Conservation (phyloP, 2,888 invertebrate species). For the Crocallis elinguaria region DNA sequence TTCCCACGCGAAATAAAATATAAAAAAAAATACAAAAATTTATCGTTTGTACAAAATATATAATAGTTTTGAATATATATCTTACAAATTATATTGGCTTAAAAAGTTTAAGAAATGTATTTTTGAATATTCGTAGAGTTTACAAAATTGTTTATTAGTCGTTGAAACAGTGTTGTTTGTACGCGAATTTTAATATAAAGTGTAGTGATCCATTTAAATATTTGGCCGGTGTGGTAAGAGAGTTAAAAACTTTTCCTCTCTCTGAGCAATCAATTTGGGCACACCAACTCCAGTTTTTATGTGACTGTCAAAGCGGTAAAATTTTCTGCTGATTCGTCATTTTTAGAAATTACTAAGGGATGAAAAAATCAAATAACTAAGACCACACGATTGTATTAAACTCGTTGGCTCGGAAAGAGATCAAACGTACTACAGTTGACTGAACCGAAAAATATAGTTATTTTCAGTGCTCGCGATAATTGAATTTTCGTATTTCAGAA, state of each 20-base stretch:
- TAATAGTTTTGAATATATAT: neutral
- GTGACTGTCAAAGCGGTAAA: constrained; percentile 9
- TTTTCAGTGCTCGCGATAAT: constrained; percentile 25
- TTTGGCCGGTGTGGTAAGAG: neutral
- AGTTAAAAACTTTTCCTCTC: neutral
- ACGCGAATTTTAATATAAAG: neutral
- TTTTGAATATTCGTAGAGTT: constrained; percentile 10
- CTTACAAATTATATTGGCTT: neutral
- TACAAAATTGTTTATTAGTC: constrained; percentile 19
- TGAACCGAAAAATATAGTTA: constrained; percentile 32
- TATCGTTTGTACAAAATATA: neutral
- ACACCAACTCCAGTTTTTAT: constrained; percentile 15
- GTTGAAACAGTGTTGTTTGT: constrained; percentile 15
- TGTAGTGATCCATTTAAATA: neutral
- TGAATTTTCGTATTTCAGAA: constrained; percentile 15
- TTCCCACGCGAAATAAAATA: constrained; percentile 3
- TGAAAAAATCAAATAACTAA: constrained; percentile 36
- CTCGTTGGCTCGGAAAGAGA: constrained; percentile 32
- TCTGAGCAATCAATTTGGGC: constrained; percentile 18
- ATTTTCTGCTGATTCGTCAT: constrained; percentile 12
- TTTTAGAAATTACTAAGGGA: constrained; percentile 20
- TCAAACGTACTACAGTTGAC: constrained; percentile 27
- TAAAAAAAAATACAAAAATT: neutral
- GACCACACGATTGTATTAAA: constrained; percentile 28
- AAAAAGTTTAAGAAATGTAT: neutral